phyloP scores from a whole-genome alignment of 2,888 invertebrate species.

The Drosophila atripex region DNA sequence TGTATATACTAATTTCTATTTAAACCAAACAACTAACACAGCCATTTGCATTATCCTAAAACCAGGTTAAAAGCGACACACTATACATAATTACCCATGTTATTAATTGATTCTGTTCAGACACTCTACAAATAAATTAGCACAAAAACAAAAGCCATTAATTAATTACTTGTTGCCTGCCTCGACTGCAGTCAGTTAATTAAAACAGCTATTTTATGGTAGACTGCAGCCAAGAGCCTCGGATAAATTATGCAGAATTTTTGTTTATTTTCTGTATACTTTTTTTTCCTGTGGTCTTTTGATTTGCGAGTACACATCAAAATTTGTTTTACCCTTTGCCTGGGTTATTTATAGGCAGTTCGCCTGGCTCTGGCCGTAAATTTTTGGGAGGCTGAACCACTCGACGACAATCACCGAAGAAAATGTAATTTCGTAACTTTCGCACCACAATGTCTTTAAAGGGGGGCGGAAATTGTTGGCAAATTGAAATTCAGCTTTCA shows the following conservation, averaged over 20 bases:
- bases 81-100: constrained; percentile 63
- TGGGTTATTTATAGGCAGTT: constrained; percentile 65
- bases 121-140: constrained; percentile 26
- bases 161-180: constrained; percentile 26
- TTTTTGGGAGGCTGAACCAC: constrained; percentile 42
- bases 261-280: constrained; percentile 12
- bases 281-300: constrained; percentile 39
- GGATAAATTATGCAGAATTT: constrained; percentile 54
- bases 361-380: constrained; percentile 50
- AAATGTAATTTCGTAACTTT: constrained; percentile 60
- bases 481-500: constrained; percentile 54
- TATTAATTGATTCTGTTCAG: constrained; percentile 29
- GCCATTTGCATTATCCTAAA: background rate
- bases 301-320: constrained; percentile 39
- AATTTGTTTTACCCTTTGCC: constrained; percentile 60
- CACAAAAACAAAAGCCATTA: constrained; percentile 16
- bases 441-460: constrained; percentile 5
- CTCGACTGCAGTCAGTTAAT: constrained; percentile 20
- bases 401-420: constrained; percentile 39
- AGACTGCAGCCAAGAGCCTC: constrained; percentile 22
- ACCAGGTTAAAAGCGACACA: constrained; percentile 7
- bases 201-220: constrained; percentile 17
- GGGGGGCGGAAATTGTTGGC: constrained; percentile 22
- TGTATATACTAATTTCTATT: background rate
- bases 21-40: background rate